Evolutionary conservation across 2,797 vertebrate species (phyloP).

Genomic region (Borostomias antarcticus): DNA sequence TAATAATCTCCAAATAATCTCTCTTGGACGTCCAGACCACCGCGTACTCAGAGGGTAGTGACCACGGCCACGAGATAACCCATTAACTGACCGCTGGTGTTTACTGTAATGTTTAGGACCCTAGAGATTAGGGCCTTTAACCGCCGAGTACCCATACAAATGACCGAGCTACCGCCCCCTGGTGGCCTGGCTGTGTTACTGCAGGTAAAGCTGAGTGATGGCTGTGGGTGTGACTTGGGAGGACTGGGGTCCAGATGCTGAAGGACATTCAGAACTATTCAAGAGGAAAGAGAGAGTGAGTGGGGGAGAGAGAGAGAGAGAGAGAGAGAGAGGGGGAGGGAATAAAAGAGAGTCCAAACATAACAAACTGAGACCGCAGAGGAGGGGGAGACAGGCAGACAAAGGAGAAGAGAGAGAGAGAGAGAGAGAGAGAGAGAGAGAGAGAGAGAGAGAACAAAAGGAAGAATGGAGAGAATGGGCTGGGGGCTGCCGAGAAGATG

Average conservation of each 20-base stretch:
- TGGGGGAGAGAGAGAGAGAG: background rate
- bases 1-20: no score
- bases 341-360: background rate
- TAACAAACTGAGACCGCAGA: background rate
- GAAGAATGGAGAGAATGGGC: no score
- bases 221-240: background rate
- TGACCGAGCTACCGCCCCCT: constrained; percentile 16
- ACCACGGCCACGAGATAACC: background rate
- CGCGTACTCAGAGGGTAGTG: background rate
- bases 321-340: background rate
- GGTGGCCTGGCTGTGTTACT: constrained; percentile 16
- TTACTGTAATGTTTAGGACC: no score
- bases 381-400: background rate
- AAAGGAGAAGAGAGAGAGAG: background rate
- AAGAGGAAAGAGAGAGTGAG: no score
- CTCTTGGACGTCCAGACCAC: no score
- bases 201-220: background rate
- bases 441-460: background rate
- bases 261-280: no score
- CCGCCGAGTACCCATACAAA: no score
- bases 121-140: no score
- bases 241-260: background rate
- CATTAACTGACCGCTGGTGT: background rate
- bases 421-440: background rate
- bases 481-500: no score